Conservation (phyloP, 2,797 vertebrate genomes). For the Pyrrhura leucotis region DNA sequence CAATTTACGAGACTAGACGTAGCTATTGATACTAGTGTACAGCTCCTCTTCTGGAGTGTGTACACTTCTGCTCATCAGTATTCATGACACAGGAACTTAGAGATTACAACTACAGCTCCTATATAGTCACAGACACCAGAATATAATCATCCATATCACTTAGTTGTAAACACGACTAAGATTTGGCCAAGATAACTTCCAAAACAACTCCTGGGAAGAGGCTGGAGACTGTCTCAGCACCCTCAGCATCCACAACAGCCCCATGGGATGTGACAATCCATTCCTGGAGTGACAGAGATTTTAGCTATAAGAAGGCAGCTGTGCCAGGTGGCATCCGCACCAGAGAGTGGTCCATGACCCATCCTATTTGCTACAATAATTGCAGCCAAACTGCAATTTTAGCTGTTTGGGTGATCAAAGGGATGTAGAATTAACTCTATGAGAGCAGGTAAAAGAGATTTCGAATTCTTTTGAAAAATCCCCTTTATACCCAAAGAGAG, state of each 20-base stretch:
- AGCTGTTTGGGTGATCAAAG: not conserved
- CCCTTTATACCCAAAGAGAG: not conserved
- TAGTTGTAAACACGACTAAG: not conserved
- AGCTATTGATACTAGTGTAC: not conserved
- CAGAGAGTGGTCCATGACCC: not conserved
- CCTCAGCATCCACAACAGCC: not conserved
- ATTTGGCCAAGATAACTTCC: not conserved
- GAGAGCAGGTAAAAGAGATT: not conserved
- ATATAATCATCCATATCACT: not conserved
- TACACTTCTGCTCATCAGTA: not conserved
- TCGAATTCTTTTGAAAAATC: not conserved
- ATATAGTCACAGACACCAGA: not conserved
- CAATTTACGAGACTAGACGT: not conserved
- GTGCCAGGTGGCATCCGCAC: not conserved
- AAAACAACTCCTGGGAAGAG: not conserved
- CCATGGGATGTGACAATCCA: not conserved
- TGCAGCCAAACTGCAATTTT: not conserved
- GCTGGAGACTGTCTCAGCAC: not conserved
- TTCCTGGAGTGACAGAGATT: not conserved
- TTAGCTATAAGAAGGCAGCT: not conserved
- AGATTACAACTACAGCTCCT: not conserved
- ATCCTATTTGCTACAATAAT: not conserved
- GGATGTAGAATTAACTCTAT: not conserved
- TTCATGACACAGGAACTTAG: not conserved
- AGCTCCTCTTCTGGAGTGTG: not conserved